Conservation (phyloP, 2,888 invertebrate species). For the Rhagium mordax region DNA sequence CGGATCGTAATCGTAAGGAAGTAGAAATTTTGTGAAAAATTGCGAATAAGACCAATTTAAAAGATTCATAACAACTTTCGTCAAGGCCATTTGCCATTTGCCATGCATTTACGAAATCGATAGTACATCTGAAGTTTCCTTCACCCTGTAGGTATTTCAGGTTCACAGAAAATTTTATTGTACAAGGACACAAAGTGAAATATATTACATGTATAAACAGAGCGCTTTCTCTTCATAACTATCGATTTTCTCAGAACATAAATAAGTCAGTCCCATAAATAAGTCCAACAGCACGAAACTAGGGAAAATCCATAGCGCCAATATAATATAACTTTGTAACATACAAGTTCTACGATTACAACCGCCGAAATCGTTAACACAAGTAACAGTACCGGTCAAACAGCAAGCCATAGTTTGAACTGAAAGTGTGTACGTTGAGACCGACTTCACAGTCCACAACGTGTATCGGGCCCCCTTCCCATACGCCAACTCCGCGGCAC, state of each 20-base stretch:
- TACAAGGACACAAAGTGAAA: too few species aligned
- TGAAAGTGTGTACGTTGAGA: conserved; percentile 31
- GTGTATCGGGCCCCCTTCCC: conserved; percentile 53
- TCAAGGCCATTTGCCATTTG: too few species aligned
- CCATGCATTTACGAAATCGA: too few species aligned
- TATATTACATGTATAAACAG: too few species aligned
- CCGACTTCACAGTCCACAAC: conserved; percentile 31
- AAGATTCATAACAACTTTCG: too few species aligned
- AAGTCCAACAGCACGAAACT: conserved; percentile 11
- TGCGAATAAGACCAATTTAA: too few species aligned
- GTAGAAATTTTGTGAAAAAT: too few species aligned
- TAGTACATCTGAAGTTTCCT: too few species aligned
- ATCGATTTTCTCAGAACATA: conserved; percentile 24
- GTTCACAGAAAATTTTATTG: too few species aligned
- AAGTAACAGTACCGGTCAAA: conserved; percentile 41
- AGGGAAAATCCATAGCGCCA: conserved; percentile 18
- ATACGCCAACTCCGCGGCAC: conserved; percentile 54
- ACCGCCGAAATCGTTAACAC: conserved; percentile 18
- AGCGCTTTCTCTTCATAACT: background rate
- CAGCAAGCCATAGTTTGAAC: conserved; percentile 42
- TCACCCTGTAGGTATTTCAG: too few species aligned
- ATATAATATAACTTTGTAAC: background rate
- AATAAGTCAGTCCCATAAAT: conserved; percentile 11
- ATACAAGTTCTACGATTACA: background rate
- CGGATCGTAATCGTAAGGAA: too few species aligned